Evolutionary conservation across 2,113 vertebrate genomes (phyloP), one percentile per base, ranked within the genome.

Genomic region (Oncorhynchus kisutch): DNA sequence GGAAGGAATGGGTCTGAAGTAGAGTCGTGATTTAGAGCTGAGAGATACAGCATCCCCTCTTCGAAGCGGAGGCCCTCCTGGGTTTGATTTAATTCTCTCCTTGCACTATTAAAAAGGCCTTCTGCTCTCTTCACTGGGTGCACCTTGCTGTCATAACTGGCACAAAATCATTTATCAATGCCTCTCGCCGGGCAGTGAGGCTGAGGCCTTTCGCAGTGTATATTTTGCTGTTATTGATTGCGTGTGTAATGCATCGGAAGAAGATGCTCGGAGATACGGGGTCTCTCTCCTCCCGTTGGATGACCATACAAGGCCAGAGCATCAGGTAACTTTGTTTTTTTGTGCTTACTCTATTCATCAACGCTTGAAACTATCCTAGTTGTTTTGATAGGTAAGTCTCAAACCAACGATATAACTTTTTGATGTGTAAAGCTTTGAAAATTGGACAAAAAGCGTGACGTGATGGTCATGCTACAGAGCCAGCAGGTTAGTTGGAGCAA

Each of bases 91-190:
- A 85, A 90, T 92, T 91, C 89, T 91, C 91, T 92, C 87, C 85
- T 86, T 81, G 85, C 89, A 89, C 90, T 91, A 92, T 92, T 92
- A 91, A 89, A 89, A 91, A 91, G 90, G 90, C 91, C 90, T 86
- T 89, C 86, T 84, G 83, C 85, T 91, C 86, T 90, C 87, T 87
- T 91, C 90, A 87, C 87, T 80, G 84, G 81, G 79, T 87, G 87
- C 91, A 92, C 91, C 88, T 92, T 88, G 89, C 92, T 92, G 92
- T 92, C 92, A 93, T 90, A 92, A 90, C 87, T 92, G 91, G 91
- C 91, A 92, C 91, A 92, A 93, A 94, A 93, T 92, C 90, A 93
- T 92, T 93, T 90, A 91, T 92, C 91, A 91, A 84, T 87, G 91
- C 86, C 71, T 87, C 84, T 86, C 80, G 82, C 73, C 84, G 85